phyloP scores from a whole-genome alignment of 2,888 invertebrate genomes.

The Acanthoscelides obtectus region DNA sequence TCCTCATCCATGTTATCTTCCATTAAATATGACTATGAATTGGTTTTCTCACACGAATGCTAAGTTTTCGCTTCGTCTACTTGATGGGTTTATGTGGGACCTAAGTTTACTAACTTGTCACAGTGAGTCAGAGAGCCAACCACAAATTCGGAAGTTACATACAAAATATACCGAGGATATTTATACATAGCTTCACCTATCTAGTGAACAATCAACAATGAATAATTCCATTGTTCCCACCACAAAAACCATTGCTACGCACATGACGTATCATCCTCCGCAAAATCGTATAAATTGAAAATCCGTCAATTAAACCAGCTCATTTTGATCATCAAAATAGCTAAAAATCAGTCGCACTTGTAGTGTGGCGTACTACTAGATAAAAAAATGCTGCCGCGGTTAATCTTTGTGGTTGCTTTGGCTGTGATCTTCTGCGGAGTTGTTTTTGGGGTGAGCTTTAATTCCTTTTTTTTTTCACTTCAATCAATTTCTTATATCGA shows the following conservation, averaged over 20 bases:
- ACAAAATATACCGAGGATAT: background rate
- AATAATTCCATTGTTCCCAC: background rate
- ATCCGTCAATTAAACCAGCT: constrained; percentile 8
- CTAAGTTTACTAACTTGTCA: no score
- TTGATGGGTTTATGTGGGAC: no score
- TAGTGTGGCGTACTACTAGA: background rate
- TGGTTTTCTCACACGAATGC: no score
- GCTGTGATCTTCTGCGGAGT: constrained; percentile 10
- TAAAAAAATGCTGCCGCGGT: constrained; percentile 12
- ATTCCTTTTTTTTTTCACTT: constrained; percentile 2
- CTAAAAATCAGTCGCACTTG: background rate
- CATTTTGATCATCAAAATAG: constrained; percentile 7
- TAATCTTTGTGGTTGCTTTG: constrained; percentile 15
- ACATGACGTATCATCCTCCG: constrained; percentile 11
- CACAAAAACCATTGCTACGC: constrained; percentile 3
- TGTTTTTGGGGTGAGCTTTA: constrained; percentile 20
- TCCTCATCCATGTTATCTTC: no score
- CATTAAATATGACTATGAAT: no score
- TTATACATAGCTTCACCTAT: background rate
- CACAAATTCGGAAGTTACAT: no score
- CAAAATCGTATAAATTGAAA: constrained; percentile 15
- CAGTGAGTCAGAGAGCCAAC: no score
- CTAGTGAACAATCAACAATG: background rate
- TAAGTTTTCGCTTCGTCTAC: no score
- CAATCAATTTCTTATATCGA: no score